phyloP scores from a whole-genome alignment of 2,888 invertebrate species.

The Baccha elongata region DNA sequence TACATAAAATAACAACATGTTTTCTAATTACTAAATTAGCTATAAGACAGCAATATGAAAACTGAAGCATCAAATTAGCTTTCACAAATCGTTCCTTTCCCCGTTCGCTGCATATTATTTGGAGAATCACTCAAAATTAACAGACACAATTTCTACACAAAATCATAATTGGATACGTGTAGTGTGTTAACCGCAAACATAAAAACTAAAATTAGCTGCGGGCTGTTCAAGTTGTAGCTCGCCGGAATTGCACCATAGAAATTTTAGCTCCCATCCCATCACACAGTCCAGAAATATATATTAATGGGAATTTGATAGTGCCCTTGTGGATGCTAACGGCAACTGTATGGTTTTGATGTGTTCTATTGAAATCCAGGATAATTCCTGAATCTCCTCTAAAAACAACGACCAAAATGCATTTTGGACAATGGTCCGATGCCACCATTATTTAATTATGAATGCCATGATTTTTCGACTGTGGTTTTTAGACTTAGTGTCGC shows the following conservation, averaged over 20 bases:
- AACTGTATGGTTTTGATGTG: constrained; percentile 16
- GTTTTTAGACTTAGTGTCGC: constrained; percentile 55
- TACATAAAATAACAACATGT: not conserved
- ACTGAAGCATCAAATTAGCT: not conserved
- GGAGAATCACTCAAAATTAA: constrained; percentile 1
- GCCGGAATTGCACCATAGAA: not conserved
- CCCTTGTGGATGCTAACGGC: not conserved
- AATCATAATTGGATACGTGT: constrained; percentile 66
- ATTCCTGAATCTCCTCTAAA: not conserved
- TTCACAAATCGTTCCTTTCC: not conserved
- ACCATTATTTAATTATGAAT: constrained; percentile 64
- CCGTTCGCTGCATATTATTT: not conserved
- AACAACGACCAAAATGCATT: constrained; percentile 11
- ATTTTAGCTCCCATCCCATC: not conserved
- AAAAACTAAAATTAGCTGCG: constrained; percentile 61
- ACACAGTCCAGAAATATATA: constrained; percentile 4
- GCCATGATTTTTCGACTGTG: constrained; percentile 58
- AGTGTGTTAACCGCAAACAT: constrained; percentile 44
- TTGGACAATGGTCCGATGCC: constrained; percentile 22
- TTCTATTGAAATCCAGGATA: constrained; percentile 24
- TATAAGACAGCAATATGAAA: not conserved
- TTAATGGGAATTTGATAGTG: constrained; percentile 60
- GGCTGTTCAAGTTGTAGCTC: constrained; percentile 5
- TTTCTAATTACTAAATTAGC: not conserved
- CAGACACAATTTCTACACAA: constrained; percentile 39